Evolutionary conservation across 2,797 vertebrate genomes (phyloP).

Genomic region (Acanthurus leucopareius): DNA sequence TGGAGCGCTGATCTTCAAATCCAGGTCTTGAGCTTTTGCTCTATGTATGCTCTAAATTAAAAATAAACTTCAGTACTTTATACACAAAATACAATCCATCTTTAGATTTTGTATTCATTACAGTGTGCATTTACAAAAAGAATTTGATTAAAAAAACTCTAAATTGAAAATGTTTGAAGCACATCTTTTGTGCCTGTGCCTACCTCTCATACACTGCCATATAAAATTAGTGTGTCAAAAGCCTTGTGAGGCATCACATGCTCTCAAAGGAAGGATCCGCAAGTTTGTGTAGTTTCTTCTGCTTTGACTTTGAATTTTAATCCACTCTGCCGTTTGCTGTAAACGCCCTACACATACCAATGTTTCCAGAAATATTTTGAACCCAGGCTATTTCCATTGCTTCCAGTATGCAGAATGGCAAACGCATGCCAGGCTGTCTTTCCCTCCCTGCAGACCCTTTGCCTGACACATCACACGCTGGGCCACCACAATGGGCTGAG

Average conservation of each 20-base stretch:
- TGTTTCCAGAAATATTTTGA: no score
- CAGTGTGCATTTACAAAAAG: not conserved
- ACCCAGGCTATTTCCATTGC: not conserved
- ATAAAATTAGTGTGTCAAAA: not conserved
- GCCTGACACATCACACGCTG: conserved; percentile 81
- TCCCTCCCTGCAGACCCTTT: conserved; percentile 60
- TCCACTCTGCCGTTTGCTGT: not conserved
- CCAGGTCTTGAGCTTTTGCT: not conserved
- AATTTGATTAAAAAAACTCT: not conserved
- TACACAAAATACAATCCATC: no score
- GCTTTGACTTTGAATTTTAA: conserved; percentile 21
- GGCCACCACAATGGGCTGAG: conserved; percentile 79
- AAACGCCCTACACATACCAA: not conserved
- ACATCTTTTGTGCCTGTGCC: not conserved
- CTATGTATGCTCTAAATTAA: not conserved
- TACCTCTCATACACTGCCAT: not conserved
- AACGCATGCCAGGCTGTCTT: conserved; percentile 57
- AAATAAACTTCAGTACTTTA: no score
- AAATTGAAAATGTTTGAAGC: not conserved
- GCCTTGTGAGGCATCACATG: not conserved
- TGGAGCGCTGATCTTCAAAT: not conserved
- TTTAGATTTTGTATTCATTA: not conserved
- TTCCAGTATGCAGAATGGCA: conserved; percentile 41
- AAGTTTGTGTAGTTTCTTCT: not conserved
- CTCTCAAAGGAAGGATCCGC: conserved; percentile 5